These are phyloP conservation scores for Schizaphis graminum DNA, from an alignment of 2,888 invertebrate genomes.

Conservation along the genomic window DNA sequence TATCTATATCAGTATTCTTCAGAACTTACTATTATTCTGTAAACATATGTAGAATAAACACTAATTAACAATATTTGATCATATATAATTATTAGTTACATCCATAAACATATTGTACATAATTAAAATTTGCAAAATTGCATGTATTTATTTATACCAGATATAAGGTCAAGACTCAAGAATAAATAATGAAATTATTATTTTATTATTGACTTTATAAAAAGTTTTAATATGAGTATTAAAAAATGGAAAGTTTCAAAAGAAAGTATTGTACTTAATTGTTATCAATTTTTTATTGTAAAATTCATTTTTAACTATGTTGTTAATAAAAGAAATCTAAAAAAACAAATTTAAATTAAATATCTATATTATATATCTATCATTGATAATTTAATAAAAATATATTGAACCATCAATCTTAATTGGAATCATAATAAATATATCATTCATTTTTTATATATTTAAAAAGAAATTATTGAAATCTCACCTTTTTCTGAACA, in stretches of 20 bases:
- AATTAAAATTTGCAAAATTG: background rate
- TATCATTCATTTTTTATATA: background rate
- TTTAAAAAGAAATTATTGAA: conserved; percentile 44
- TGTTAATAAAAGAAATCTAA: background rate
- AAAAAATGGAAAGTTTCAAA: background rate
- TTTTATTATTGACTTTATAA: background rate
- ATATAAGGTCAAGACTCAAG: background rate
- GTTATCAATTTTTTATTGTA: background rate
- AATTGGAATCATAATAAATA: background rate
- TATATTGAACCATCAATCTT: background rate
- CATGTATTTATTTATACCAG: background rate
- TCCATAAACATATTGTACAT: background rate
- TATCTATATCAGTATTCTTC: background rate
- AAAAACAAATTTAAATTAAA: background rate
- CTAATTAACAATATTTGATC: background rate
- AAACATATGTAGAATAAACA: background rate
- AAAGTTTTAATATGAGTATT: background rate
- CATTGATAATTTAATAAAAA: background rate
- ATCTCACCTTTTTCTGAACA: conserved; percentile 63
- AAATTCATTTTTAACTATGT: background rate
- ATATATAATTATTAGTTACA: background rate
- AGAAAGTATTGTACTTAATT: background rate
- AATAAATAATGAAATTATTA: background rate
- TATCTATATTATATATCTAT: too few species aligned
- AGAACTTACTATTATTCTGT: background rate